These are phyloP conservation scores for Myrmecobius fasciatus DNA, from an alignment of 2,113 vertebrate genomes.

Conservation along the genomic window DNA sequence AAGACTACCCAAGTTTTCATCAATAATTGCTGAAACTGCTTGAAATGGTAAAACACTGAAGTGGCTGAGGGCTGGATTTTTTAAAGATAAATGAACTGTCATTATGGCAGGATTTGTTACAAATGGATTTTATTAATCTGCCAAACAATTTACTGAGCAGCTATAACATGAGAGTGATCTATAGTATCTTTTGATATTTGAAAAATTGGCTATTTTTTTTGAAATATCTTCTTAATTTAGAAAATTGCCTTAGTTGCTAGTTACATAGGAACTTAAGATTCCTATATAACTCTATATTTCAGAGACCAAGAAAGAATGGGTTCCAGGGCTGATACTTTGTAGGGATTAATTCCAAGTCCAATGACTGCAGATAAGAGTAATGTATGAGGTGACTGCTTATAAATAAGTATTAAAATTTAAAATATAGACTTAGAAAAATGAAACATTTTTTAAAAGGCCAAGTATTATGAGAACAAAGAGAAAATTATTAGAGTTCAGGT, in stretches of 20 bases:
- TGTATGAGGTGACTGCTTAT: not conserved
- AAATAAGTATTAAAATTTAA: slow-evolving; percentile 58
- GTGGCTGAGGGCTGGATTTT: not conserved
- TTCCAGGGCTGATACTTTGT: not conserved
- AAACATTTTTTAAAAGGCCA: not conserved
- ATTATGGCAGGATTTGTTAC: slow-evolving; percentile 52
- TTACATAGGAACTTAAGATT: not conserved
- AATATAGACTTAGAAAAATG: slow-evolving; percentile 34
- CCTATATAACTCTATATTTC: slow-evolving; percentile 26
- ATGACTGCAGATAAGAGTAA: not conserved
- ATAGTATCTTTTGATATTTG: slow-evolving; percentile 28
- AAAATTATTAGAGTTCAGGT: not conserved
- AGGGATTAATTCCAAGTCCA: not conserved
- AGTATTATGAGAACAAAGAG: not conserved
- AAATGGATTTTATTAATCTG: slow-evolving; percentile 60
- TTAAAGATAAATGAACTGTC: slow-evolving; percentile 47
- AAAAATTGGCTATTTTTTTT: slow-evolving; percentile 48
- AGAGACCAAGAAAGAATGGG: not conserved
- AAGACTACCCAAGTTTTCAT: slow-evolving; percentile 51
- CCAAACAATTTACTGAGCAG: slow-evolving; percentile 51
- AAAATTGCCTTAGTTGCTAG: slow-evolving; percentile 12
- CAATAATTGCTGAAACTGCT: slow-evolving; percentile 49
- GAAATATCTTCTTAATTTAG: slow-evolving; percentile 60
- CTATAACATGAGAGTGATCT: slow-evolving; percentile 51
- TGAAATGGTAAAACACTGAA: not conserved